Evolutionary conservation across 2,797 vertebrate genomes (phyloP), one percentile per base, ranked within the genome.

Genomic region (Protonibea diacanthus): DNA sequence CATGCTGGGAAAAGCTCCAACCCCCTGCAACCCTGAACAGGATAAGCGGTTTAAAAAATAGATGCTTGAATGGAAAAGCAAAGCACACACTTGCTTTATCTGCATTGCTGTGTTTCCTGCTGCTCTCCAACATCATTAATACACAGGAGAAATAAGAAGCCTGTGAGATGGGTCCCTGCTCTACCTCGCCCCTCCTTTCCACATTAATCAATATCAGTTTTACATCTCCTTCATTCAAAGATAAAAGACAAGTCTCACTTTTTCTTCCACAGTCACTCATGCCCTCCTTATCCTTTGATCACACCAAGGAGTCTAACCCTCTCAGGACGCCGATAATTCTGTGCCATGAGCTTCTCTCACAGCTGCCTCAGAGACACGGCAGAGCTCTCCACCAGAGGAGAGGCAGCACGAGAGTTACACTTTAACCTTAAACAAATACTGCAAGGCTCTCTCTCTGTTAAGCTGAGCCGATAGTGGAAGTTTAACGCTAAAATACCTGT

Each of bases 181-280:
- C 75, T 74, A 66, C 67, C 75, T 80, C 25, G 61, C 76, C 49
- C 67, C 66, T 80, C 29, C 76, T 82, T 66, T 91, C 83, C 47
- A 67, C 66, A 64, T 91, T 77, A 90, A 93, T 94, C 92, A 91
- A 91, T 92, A 93, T 93, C 85, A 92, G 83, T 88, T 92, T 88
- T 85, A 88, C 74, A 88, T 92, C 90, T 90, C 80, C 84, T 84
- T 91, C 88, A 77, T 85, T 87, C 83, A 71, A 72, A 84, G 78
- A 91, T 89, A 89, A 91, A 93, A 92, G 85, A 78, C 79, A 70
- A 69, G 33, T 78, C 84, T 78, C 40, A 21, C 48, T 78, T 55
- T 66, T 67, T 67, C 40, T 51, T n/a, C 21, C 45, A 6, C 79
- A 83, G 82, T 86, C 87, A 70, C 63, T 74, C 84, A 58, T 71